Conservation (phyloP, 2,797 vertebrate species). For the Uromys caudimaculatus region DNA sequence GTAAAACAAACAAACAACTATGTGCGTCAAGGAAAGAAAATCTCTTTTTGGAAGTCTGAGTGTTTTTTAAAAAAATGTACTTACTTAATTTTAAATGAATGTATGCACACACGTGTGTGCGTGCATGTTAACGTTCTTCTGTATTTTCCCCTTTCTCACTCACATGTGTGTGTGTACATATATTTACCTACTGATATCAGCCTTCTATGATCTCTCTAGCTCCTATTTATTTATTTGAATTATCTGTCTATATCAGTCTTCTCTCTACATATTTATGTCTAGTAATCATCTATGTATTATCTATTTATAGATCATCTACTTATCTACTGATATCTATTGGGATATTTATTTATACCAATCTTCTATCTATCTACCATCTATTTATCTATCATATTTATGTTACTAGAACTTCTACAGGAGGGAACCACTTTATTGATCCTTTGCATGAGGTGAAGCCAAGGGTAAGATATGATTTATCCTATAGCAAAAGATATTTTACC, state of each 20-base stretch:
- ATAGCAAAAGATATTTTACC: background rate
- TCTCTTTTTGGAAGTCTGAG: background rate
- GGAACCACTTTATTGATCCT: constrained; percentile 23
- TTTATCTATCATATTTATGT: background rate
- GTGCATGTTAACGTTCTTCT: background rate
- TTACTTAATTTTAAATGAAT: constrained; percentile 43
- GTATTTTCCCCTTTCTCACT: background rate
- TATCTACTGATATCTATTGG: background rate
- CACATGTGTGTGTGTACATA: too few relatives aligned
- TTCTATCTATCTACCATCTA: background rate
- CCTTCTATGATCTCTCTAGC: background rate
- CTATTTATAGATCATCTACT: background rate
- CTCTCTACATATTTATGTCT: background rate
- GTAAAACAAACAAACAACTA: background rate
- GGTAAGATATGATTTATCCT: background rate
- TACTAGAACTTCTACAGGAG: background rate
- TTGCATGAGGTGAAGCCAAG: background rate
- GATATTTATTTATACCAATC: background rate
- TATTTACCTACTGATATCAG: background rate
- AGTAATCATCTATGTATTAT: background rate
- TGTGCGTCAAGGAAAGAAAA: background rate
- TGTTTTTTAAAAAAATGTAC: background rate
- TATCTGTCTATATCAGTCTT: background rate
- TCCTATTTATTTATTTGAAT: background rate
- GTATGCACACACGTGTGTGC: background rate